Evolutionary conservation across 1,140 invertebrate genomes (phyloP), one percentile per base, ranked within the genome.

Genomic region (Brachionus paranguensis): DNA sequence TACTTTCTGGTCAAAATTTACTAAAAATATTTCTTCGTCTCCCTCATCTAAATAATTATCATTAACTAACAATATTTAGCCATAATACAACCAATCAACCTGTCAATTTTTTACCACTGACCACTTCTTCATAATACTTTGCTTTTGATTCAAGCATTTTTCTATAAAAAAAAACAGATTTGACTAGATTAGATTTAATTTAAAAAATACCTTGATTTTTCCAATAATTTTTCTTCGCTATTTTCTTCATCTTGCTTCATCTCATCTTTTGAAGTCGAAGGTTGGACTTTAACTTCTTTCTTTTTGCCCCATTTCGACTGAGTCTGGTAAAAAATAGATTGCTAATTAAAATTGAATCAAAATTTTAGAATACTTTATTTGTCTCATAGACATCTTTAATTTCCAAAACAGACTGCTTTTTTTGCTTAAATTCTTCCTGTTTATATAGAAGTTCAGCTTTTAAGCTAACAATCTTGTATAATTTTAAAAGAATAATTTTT

Each of bases 281-380:
- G 43, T 43, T 74, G 33, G 12, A 12, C 43, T 29, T 50, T n/a
- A 45, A 12, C 8, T 76, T 76, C 47, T 50, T 76, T 76, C 20
- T 81, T 81, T 81, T 81, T 81, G 2, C 78, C 78, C 78, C 78
- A 81, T 37, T 33, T 81, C 3, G 78, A 64, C n/a, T 81, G 53
- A 64, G 78, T 81, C 78, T 81, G 33, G 1, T 33, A 10, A 64
- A 20, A 45, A 29, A 45, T 4, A 12, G 0, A 24, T 60, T 60
- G 14, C 65, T 37, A 29, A 24, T 41, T 29, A 29, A 27, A 27
- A 14, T 50, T 12, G 0, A 43, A 37, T 43, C 33, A 7, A 37
- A 37, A 37, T 7, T 7, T 37, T 37, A 8, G 3, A 20, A n/a
- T 65, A 81, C 78, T 29, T 68, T 81, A 64, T 68, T 24, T 12